Evolutionary conservation across 2,888 invertebrate genomes (phyloP).

Genomic region (Drosophila anomalata): DNA sequence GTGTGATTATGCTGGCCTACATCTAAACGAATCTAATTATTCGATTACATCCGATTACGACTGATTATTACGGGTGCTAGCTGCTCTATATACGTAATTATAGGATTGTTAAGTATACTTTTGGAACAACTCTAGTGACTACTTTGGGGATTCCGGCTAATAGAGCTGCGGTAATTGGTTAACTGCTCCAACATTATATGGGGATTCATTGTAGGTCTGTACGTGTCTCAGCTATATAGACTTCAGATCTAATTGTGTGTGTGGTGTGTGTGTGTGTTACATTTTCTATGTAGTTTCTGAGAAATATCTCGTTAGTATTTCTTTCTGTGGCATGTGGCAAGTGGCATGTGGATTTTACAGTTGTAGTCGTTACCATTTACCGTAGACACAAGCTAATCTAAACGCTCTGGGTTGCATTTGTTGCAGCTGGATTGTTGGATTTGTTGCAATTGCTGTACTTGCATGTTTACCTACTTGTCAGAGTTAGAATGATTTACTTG

Average conservation of each 20-base stretch:
- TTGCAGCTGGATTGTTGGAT: slow-evolving; percentile 28
- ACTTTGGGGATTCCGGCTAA: slow-evolving; percentile 43
- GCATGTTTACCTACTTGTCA: slow-evolving; percentile 72
- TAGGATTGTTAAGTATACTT: slow-evolving; percentile 17
- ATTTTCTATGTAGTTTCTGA: slow-evolving; percentile 37
- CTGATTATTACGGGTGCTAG: slow-evolving; percentile 43
- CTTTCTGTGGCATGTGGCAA: slow-evolving; percentile 26
- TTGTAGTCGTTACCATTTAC: slow-evolving; percentile 66
- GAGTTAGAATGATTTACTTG: slow-evolving; percentile 67
- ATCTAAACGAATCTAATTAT: slow-evolving; percentile 49
- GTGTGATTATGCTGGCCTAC: slow-evolving; percentile 41
- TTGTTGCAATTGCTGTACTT: slow-evolving; percentile 38
- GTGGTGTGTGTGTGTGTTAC: slow-evolving; percentile 41
- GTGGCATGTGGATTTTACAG: slow-evolving; percentile 20
- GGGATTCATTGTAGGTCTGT: slow-evolving; percentile 11
- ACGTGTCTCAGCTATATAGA: slow-evolving; percentile 27
- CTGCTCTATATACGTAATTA: slow-evolving; percentile 38
- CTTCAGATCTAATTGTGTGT: slow-evolving; percentile 58
- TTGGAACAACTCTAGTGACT: slow-evolving; percentile 41
- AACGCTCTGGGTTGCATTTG: slow-evolving; percentile 37
- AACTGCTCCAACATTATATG: slow-evolving; percentile 35
- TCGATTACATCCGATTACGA: slow-evolving; percentile 32
- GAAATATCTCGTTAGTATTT: slow-evolving; percentile 23
- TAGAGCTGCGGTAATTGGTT: slow-evolving; percentile 39
- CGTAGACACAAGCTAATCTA: slow-evolving; percentile 63